Percentiles rank a stretch among this genome's conserved stretches.
These are phyloP conservation scores for Dendrolimus houi DNA, from an alignment of 2,888 invertebrate genomes.

Conservation along the genomic window DNA sequence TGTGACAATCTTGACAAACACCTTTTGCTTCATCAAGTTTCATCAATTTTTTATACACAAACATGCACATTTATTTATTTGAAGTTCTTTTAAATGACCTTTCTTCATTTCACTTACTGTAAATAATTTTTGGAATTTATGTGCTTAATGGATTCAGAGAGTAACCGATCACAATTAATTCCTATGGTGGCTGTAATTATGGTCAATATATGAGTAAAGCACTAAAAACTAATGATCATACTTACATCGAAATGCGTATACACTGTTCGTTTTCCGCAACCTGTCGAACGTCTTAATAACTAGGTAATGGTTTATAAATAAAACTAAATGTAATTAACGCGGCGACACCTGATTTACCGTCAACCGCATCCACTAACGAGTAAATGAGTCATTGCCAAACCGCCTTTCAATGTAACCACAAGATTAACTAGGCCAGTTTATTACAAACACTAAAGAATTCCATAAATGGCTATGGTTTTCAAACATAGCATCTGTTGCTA, in stretches of 20 bases:
- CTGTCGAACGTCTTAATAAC: neutral
- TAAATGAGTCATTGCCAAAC: conserved; percentile 46
- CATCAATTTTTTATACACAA: no score
- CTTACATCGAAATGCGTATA: neutral
- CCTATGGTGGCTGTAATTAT: no score
- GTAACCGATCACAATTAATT: no score
- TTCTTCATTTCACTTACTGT: no score
- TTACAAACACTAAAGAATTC: conserved; percentile 38
- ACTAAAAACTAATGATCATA: no score
- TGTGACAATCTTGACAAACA: no score
- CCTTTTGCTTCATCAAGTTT: no score
- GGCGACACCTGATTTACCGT: conserved; percentile 20
- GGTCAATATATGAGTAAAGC: no score
- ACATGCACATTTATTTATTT: no score
- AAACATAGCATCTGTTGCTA: conserved; percentile 31
- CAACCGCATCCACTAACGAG: conserved; percentile 34
- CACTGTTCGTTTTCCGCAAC: neutral
- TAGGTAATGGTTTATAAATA: conserved; percentile 25
- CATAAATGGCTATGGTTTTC: conserved; percentile 47
- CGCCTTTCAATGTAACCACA: conserved; percentile 23
- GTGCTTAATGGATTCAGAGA: no score
- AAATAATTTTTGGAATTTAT: no score
- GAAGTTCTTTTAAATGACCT: no score
- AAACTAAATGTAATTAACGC: conserved; percentile 23
- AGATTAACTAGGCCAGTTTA: conserved; percentile 47